phyloP scores from a whole-genome alignment of 1,140 invertebrate species.

The Heterodera schachtii region DNA sequence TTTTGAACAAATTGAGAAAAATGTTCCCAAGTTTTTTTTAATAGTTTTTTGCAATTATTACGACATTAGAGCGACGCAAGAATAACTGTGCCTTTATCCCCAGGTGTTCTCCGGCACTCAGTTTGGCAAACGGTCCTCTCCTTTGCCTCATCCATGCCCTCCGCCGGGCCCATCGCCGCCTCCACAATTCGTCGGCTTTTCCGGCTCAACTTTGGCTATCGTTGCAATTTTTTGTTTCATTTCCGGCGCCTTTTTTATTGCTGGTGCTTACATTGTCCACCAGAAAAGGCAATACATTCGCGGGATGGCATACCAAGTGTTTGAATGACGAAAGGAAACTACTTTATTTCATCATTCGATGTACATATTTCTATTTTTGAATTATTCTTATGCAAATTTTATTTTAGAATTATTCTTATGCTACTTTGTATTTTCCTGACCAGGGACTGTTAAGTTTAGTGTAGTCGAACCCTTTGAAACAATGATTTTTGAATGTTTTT shows the following conservation, averaged over 20 bases:
- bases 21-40: no score
- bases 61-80: no score
- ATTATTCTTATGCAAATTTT: no score
- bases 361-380: not conserved
- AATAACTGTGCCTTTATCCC: no score
- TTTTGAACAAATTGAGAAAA: no score
- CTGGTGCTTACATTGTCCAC: slow-evolving; percentile 46
- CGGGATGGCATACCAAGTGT: slow-evolving; percentile 53
- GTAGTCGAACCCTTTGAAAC: no score
- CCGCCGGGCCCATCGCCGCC: slow-evolving; percentile 15
- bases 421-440: not conserved
- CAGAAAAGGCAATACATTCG: slow-evolving; percentile 46
- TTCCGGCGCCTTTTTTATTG: slow-evolving; percentile 31
- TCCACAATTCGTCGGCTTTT: slow-evolving; percentile 38
- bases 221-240: slow-evolving; percentile 49
- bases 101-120: slow-evolving; percentile 1
- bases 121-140: slow-evolving; percentile 18
- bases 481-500: no score
- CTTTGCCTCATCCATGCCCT: not conserved
- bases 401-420: no score
- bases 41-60: no score
- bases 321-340: slow-evolving; percentile 33
- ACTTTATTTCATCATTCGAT: not conserved
- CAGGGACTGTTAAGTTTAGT: no score
- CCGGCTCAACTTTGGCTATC: slow-evolving; percentile 39